A percentile compares a stretch with the other conserved stretches of the same genome.
These are phyloP conservation scores for Ginglymostoma cirratum DNA, from an alignment of 2,113 vertebrate genomes.

Conservation along the genomic window DNA sequence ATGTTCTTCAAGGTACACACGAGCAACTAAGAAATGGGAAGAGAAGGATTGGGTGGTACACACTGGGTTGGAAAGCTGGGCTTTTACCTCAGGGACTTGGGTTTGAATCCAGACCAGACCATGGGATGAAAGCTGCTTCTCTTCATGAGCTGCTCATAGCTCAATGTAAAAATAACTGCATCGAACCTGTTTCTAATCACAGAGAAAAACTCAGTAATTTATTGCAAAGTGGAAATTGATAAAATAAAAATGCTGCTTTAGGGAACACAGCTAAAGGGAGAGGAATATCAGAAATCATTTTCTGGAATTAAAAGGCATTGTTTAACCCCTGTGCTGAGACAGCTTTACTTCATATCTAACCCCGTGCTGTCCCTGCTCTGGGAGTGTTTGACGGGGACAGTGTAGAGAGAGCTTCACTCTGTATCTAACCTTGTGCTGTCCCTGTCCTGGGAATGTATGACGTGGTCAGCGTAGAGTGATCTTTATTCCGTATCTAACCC, in stretches of 20 bases:
- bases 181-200: not conserved
- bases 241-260: not conserved
- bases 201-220: not conserved
- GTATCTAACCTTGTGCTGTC: not conserved
- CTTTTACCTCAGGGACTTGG: slow-evolving; percentile 1
- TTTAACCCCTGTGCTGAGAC: not conserved
- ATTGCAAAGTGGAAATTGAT: not conserved
- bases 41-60: slow-evolving; percentile 26
- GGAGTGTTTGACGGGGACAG: not conserved
- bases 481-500: not conserved
- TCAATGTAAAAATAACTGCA: not conserved
- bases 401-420: not conserved
- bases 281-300: not conserved
- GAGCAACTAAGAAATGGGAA: slow-evolving; percentile 26
- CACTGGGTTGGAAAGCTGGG: not conserved
- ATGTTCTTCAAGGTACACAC: slow-evolving; percentile 29
- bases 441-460: not conserved
- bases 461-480: not conserved
- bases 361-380: not conserved
- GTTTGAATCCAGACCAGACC: slow-evolving; percentile 5
- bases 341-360: not conserved
- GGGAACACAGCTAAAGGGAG: not conserved
- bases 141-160: not conserved
- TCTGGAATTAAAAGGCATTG: not conserved
- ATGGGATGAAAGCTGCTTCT: not conserved